Evolutionary conservation across 2,888 invertebrate species (phyloP), one percentile per base, ranked within the genome.

Genomic region (Orthosia gothica): DNA sequence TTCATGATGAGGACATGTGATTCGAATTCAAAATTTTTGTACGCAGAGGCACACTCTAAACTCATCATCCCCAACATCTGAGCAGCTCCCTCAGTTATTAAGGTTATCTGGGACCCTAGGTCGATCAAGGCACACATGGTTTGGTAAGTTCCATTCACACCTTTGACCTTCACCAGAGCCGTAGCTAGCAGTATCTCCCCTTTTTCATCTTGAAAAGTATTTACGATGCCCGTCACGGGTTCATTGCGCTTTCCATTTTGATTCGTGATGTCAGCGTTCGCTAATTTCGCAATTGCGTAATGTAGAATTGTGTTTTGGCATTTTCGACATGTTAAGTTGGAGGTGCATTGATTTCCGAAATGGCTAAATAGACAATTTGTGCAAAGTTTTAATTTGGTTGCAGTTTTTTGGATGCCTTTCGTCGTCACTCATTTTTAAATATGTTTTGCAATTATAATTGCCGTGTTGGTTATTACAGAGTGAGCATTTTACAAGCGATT

Each of bases 371-470:
- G 5, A 23, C 61, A 69, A 45, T 69, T 69, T 23, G 32, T 50
- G 13, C 69, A 69, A 40, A 69, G 59, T 61, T 69, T 49, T 11
- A 67, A n/a, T 54, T 54, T 40, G 12, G 9, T 54, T 16, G 40
- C 54, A 40, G 54, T 65, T 49, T 58, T 32, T 32, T n/a, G n/a
- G n/a, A n/a, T 4, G 32, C 32, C 32, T 32, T 32, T 32, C 32
- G 32, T 5, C 32, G 32, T 32, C 32, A 26, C 23, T 57, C 58
- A 68, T 49, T 58, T 67, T 49, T 67, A 32, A 67, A 58, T 45
- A 67, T 47, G 20, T 58, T 67, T 47, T 45, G 47, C 67, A 67
- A 57, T 47, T 57, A 57, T 57, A 67, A 57, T 49, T 67, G 26
- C 47, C 57, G n/a, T 58, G 67, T 58, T 67, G 45, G n/a, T 57